Evolutionary conservation across 2,888 invertebrate species (phyloP).

Genomic region (Didymodactylos carnosus): DNA sequence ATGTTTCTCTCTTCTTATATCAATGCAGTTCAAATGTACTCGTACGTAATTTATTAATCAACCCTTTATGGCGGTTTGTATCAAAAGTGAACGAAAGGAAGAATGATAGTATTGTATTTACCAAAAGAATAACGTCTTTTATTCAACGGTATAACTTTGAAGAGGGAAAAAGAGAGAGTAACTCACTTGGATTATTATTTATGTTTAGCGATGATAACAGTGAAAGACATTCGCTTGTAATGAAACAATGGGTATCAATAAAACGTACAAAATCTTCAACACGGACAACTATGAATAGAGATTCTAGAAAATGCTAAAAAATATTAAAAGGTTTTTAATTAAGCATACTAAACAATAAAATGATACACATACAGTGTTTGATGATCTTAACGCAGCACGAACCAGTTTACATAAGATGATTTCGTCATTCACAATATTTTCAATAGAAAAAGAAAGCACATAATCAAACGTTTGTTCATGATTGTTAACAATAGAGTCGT

Average conservation of each 20-base stretch:
- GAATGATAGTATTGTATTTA: too few relatives aligned
- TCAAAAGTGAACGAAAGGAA: too few relatives aligned
- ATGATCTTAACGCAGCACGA: neutral
- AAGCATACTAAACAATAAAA: neutral
- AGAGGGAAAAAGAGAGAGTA: too few relatives aligned
- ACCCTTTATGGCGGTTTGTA: too few relatives aligned
- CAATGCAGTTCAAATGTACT: too few relatives aligned
- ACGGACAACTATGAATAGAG: neutral
- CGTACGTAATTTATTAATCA: too few relatives aligned
- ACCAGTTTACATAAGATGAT: neutral
- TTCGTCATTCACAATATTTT: neutral
- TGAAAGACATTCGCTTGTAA: neutral
- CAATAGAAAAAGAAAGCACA: neutral
- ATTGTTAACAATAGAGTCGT: neutral
- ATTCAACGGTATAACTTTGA: too few relatives aligned
- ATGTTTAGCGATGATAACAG: neutral
- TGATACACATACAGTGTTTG: neutral
- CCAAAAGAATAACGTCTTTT: too few relatives aligned
- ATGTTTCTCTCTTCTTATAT: too few relatives aligned
- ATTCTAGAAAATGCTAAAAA: neutral
- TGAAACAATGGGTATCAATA: neutral
- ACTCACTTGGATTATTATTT: too few relatives aligned
- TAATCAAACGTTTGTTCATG: neutral
- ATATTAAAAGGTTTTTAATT: neutral
- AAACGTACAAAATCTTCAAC: neutral